Evolutionary conservation across 2,113 vertebrate species (phyloP).

Genomic region (Menura novaehollandiae): DNA sequence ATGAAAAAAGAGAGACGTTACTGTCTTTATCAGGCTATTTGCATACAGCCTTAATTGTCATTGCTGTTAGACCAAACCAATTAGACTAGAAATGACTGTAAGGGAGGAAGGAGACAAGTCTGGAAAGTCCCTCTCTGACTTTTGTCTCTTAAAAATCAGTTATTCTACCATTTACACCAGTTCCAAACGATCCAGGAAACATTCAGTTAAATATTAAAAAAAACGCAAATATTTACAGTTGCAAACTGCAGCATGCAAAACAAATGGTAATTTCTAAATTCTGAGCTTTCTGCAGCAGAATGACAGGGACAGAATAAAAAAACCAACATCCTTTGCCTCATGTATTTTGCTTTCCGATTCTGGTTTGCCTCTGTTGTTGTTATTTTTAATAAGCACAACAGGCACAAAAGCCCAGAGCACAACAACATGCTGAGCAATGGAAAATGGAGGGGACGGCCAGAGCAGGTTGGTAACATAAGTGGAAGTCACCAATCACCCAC

Average conservation of each 20-base stretch:
- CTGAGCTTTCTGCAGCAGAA: neutral
- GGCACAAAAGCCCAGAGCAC: neutral
- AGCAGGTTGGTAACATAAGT: neutral
- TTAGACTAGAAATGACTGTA: slow-evolving; percentile 69
- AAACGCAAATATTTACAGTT: slow-evolving; percentile 37
- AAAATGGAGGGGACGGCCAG: neutral
- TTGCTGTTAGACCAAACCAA: slow-evolving; percentile 57
- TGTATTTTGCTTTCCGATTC: neutral
- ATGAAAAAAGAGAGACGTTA: slow-evolving; percentile 48
- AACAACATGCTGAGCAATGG: slow-evolving; percentile 32
- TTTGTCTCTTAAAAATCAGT: slow-evolving; percentile 54
- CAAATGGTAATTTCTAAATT: slow-evolving; percentile 28
- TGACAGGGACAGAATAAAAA: neutral
- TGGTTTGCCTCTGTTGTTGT: neutral
- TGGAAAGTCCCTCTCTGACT: slow-evolving; percentile 63
- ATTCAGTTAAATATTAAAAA: slow-evolving; percentile 37
- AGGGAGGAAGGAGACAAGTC: slow-evolving; percentile 54
- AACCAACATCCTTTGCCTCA: neutral
- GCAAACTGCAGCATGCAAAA: slow-evolving; percentile 22
- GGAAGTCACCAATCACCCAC: slow-evolving; percentile 4
- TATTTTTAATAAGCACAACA: neutral
- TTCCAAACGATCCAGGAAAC: slow-evolving; percentile 41
- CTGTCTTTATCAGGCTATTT: slow-evolving; percentile 56
- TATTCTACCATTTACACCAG: slow-evolving; percentile 6
- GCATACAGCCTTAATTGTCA: slow-evolving; percentile 62